Evolutionary conservation across 2,113 vertebrate species (phyloP).

Genomic region (Xiphias gladius): DNA sequence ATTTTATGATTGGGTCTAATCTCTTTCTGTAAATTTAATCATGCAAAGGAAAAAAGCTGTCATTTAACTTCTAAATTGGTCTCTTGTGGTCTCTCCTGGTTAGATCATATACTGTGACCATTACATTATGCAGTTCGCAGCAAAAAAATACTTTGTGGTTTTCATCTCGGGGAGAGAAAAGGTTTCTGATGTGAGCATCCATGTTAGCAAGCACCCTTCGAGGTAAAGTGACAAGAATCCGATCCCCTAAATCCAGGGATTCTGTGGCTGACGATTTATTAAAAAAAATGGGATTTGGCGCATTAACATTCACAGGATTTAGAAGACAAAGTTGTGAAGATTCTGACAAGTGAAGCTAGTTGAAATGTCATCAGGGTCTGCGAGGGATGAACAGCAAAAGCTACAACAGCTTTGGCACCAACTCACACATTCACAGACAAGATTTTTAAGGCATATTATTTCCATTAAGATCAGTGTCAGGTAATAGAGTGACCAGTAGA

Average conservation of each 20-base stretch:
- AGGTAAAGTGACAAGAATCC: constrained; percentile 30
- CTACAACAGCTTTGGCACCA: not conserved
- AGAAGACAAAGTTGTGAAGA: constrained; percentile 32
- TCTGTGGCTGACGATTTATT: constrained; percentile 29
- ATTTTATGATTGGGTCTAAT: not conserved
- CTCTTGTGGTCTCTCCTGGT: not conserved
- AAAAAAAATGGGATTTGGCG: constrained; percentile 38
- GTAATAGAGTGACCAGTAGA: not conserved
- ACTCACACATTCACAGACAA: not conserved
- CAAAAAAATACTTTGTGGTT: not conserved
- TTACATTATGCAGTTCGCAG: not conserved
- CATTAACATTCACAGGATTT: constrained; percentile 31
- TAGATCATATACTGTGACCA: not conserved
- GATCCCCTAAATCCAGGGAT: constrained; percentile 38
- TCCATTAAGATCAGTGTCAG: constrained; percentile 26
- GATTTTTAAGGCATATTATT: constrained; percentile 7
- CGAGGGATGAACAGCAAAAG: not conserved
- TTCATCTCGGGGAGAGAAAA: not conserved
- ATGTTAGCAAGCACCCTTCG: not conserved
- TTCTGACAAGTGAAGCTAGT: constrained; percentile 27
- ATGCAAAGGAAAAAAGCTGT: not conserved
- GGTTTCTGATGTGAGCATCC: not conserved
- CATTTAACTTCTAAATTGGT: not conserved
- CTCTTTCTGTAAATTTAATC: not conserved
- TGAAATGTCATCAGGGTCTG: constrained; percentile 8